Percentiles rank a stretch among this genome's conserved stretches.
Evolutionary conservation across 2,888 invertebrate species (phyloP).

Genomic region (Chaetoderma sp.): DNA sequence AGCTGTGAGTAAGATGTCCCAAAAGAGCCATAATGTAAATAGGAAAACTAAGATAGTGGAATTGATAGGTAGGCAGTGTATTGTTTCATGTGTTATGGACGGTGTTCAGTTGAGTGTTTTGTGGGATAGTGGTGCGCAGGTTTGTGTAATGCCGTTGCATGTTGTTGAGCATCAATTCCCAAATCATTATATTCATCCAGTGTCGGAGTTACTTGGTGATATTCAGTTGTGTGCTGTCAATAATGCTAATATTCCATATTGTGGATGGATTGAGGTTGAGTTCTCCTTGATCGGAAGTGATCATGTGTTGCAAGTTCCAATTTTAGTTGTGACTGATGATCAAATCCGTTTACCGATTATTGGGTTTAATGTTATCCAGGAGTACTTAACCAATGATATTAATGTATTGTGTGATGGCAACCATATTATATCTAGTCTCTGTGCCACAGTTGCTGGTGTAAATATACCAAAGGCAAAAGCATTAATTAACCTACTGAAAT

Average conservation of each 20-base stretch:
- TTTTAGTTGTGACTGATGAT: neutral
- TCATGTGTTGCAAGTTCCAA: neutral
- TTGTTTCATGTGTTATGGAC: neutral
- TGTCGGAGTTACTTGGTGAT: neutral
- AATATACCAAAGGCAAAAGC: too few species aligned
- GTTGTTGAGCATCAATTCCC: slow-evolving; percentile 1
- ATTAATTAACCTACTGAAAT: too few species aligned
- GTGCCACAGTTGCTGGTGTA: too few species aligned
- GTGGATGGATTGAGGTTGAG: slow-evolving; percentile 3
- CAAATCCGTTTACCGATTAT: neutral
- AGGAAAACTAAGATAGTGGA: neutral
- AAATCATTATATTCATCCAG: neutral
- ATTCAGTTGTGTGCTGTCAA: slow-evolving; percentile 2
- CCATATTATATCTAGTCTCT: too few species aligned
- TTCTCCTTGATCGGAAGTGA: neutral
- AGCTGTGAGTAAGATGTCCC: too few species aligned
- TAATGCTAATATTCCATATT: neutral
- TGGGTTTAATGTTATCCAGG: slow-evolving; percentile 7
- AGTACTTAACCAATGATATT: neutral
- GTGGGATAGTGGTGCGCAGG: slow-evolving; percentile 1
- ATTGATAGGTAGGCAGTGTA: neutral
- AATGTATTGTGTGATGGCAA: too few species aligned
- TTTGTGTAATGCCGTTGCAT: neutral
- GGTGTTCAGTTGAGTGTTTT: neutral
- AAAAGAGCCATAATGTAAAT: too few species aligned